A percentile compares a stretch with the other conserved stretches of the same genome.
Evolutionary conservation across 2,888 invertebrate genomes (phyloP).

Genomic region (Platycheirus rosarum): DNA sequence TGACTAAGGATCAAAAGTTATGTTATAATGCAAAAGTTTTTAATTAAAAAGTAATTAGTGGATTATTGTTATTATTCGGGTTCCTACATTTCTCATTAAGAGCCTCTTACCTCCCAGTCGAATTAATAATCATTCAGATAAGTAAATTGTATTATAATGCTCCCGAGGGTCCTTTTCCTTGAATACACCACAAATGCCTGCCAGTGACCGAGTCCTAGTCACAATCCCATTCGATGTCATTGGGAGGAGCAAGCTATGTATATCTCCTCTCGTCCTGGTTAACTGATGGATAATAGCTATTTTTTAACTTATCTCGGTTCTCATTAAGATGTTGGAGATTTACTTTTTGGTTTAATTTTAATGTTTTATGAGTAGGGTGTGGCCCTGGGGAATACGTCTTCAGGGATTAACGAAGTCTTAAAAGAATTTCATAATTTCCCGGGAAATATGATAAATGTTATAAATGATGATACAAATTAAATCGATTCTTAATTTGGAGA

Average conservation of each 20-base stretch:
- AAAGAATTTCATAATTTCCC: conserved; percentile 45
- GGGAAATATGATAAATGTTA: conserved; percentile 57
- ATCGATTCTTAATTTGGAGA: too few species aligned
- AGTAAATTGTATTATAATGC: conserved; percentile 42
- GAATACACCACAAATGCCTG: conserved; percentile 31
- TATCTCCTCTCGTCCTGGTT: not conserved
- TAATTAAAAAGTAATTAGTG: conserved; percentile 69
- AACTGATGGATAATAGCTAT: conserved; percentile 18
- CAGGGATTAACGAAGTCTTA: conserved; percentile 14
- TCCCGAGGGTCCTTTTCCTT: conserved; percentile 18
- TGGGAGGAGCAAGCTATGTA: too few species aligned
- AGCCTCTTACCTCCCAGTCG: conserved; percentile 3
- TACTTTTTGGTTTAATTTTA: not conserved
- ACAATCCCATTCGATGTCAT: too few species aligned
- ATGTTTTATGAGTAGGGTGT: conserved; percentile 30
- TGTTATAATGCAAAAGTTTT: conserved; percentile 57
- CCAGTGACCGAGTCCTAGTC: conserved; percentile 15
- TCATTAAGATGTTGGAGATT: conserved; percentile 49
- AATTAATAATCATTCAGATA: conserved; percentile 34
- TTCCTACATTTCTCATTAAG: conserved; percentile 37
- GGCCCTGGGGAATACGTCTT: conserved; percentile 3
- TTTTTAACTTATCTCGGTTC: conserved; percentile 32
- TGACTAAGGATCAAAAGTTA: conserved; percentile 32
- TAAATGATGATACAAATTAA: conserved; percentile 51
- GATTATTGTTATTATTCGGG: conserved; percentile 50